Base-by-base conservation (phyloP, 1,140 invertebrate species). In the Gonatopus flavifemur region DNA sequence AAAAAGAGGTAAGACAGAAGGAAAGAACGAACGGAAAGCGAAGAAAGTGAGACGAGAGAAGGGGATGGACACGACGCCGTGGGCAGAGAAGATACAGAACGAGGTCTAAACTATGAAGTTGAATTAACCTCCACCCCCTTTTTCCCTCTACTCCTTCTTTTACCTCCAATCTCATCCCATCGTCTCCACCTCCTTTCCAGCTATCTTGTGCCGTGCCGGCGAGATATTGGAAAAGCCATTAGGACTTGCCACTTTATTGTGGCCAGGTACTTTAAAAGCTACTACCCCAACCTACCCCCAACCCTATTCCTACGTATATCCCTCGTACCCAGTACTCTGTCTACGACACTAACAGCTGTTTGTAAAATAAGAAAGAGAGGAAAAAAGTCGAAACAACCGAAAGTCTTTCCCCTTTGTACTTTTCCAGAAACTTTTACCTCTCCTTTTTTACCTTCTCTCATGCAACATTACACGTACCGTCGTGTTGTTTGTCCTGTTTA, bases 141-240 rank as follows among this genome's bases (percentile, higher is more conserved):
- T 16, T 12, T 18, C 35, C n/a, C n/a, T n/a, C n/a, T n/a, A n/a
- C n/a, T n/a, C n/a, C n/a, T n/a, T n/a, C n/a, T n/a, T n/a, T n/a
- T n/a, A n/a, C n/a, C n/a, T n/a, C n/a, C n/a, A n/a, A n/a, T n/a
- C n/a, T n/a, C n/a, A n/a, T n/a, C n/a, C n/a, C n/a, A n/a, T n/a
- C n/a, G n/a, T n/a, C n/a, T n/a, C n/a, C n/a, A n/a, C n/a, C n/a
- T n/a, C n/a, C n/a, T n/a, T n/a, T 10, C 13, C 35, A 36, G 15
- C 16, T 13, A 18, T 21, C 13, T 9, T 19, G 38, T 20, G 12
- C 15, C 16, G 18, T 13, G 15, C 10, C 30, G 22, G 6, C 32
- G 49, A 52, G 57, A 59, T 56, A 59, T 59, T 56, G 57, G 57
- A 59, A 59, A 59, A 59, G 53, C 55, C 57, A 59, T 59, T 59